A percentile compares a stretch with the other conserved stretches of the same genome.
These are phyloP conservation scores for Calameuta filiformis DNA, from an alignment of 2,888 invertebrate species.

Conservation along the genomic window DNA sequence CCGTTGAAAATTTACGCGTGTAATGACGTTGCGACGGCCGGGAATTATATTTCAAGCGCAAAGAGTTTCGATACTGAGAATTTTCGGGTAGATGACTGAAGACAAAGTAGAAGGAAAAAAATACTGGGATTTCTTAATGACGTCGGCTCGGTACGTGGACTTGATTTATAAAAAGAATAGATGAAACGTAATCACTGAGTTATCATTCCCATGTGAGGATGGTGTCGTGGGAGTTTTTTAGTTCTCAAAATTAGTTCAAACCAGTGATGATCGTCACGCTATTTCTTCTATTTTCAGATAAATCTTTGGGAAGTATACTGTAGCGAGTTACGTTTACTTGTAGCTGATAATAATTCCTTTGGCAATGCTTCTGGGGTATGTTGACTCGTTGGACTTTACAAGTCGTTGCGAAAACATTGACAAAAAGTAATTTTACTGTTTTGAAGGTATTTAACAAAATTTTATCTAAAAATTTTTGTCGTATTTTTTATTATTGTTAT, in stretches of 20 bases:
- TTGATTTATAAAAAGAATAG: not conserved
- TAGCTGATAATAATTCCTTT: not conserved
- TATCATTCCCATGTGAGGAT: not conserved
- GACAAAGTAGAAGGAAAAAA: not conserved
- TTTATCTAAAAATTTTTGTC: not conserved
- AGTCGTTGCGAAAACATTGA: not conserved
- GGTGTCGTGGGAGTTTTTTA: not conserved
- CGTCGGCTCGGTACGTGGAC: not conserved
- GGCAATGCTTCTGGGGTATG: not conserved
- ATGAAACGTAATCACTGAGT: not conserved
- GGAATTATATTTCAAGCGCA: not conserved
- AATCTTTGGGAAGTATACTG: not conserved
- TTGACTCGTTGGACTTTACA: not conserved
- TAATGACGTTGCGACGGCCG: not conserved
- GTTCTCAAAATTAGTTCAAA: not conserved
- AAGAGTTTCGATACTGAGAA: not conserved
- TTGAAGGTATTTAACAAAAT: not conserved
- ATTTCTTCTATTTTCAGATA: not conserved
- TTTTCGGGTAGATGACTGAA: not conserved
- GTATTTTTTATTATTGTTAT: not conserved
- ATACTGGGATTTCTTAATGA: not conserved
- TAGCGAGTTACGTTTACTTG: not conserved
- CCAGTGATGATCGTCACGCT: not conserved
- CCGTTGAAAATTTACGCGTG: not conserved
- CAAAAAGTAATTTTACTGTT: not conserved